A percentile compares a stretch with the other conserved stretches of the same genome.
These are phyloP conservation scores for Philopedon plagiatum DNA, from an alignment of 2,888 invertebrate species.

Conservation along the genomic window DNA sequence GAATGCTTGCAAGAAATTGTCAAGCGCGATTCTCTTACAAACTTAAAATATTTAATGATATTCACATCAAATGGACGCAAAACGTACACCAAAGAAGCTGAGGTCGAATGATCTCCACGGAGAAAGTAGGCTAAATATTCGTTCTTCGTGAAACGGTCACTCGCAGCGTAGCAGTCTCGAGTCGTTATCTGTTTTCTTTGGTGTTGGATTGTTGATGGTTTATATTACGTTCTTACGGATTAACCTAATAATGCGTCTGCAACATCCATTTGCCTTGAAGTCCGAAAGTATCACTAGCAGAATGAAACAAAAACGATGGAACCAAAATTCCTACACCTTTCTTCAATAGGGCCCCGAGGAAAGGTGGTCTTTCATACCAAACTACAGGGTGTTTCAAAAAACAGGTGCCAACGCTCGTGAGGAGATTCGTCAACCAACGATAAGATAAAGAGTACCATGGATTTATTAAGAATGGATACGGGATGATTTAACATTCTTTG, in stretches of 20 bases:
- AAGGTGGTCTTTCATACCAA: no score
- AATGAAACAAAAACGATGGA: no score
- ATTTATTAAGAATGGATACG: no score
- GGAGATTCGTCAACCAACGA: no score
- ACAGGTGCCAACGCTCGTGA: no score
- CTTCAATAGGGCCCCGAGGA: no score
- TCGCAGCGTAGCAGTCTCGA: constrained; percentile 30
- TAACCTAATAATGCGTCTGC: constrained; percentile 14
- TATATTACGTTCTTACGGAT: constrained; percentile 15
- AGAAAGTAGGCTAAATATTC: constrained; percentile 49
- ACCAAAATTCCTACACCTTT: no score
- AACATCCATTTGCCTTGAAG: constrained; percentile 6
- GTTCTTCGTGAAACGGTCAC: constrained; percentile 39
- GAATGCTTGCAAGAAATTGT: background rate
- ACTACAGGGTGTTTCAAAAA: no score
- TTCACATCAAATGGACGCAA: constrained; percentile 27
- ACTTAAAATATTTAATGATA: constrained; percentile 3
- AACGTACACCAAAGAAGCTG: constrained; percentile 33
- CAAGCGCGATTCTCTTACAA: background rate
- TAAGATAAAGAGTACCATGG: no score
- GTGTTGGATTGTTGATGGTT: constrained; percentile 1
- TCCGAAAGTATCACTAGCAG: no score
- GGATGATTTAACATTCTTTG: no score
- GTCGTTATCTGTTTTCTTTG: constrained; percentile 19
- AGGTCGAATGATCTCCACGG: constrained; percentile 40